Percentiles rank a stretch among this genome's conserved stretches.
These are phyloP conservation scores for Euzetes globulus DNA, from an alignment of 2,888 invertebrate species.

Conservation along the genomic window DNA sequence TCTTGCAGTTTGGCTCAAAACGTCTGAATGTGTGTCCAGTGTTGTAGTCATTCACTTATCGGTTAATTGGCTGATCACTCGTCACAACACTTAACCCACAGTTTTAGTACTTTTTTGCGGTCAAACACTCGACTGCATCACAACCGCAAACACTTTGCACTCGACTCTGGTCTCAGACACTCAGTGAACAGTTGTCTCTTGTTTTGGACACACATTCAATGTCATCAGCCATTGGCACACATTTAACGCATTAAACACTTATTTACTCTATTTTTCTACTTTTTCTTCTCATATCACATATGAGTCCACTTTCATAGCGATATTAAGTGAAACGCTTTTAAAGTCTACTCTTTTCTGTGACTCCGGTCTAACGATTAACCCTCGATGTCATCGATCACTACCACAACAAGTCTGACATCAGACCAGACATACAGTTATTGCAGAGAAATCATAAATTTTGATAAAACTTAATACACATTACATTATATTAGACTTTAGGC, in stretches of 20 bases:
- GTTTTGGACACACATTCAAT: background rate
- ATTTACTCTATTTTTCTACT: no score
- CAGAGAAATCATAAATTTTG: background rate
- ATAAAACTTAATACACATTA: background rate
- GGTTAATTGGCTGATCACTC: background rate
- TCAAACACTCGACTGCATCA: background rate
- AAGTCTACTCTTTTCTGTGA: no score
- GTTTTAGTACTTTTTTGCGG: background rate
- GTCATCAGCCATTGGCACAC: background rate
- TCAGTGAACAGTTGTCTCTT: no score
- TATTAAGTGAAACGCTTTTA: no score
- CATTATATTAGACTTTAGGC: background rate
- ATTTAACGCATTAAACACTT: background rate
- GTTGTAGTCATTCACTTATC: background rate
- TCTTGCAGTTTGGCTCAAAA: no score
- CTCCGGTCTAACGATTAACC: background rate
- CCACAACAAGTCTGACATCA: background rate
- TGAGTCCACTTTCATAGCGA: no score
- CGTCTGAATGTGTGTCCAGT: no score
- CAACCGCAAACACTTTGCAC: background rate
- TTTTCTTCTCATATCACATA: no score
- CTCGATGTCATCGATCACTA: constrained; percentile 7
- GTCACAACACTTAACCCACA: background rate
- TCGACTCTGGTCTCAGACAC: background rate
- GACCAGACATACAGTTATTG: background rate